Percentiles rank a stretch among this genome's conserved stretches.
Evolutionary conservation across 2,888 invertebrate species (phyloP).

Genomic region (Nematopogon swammerdamellus): DNA sequence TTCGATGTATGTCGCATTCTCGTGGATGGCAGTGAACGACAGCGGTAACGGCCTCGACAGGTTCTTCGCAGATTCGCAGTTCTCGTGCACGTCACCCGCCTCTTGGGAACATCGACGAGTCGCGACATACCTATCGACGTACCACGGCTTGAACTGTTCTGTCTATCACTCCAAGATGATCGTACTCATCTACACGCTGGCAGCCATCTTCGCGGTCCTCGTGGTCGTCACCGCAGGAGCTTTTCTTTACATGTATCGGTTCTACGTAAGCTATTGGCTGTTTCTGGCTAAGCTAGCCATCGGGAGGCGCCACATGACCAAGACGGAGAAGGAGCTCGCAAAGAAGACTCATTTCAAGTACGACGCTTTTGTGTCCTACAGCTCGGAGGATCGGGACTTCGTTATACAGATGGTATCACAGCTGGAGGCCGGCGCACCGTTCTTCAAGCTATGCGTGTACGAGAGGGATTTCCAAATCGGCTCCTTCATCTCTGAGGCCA

Average conservation of each 20-base stretch:
- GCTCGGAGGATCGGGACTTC: slow-evolving; percentile 59
- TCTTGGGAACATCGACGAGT: slow-evolving; percentile 41
- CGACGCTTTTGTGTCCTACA: slow-evolving; percentile 61
- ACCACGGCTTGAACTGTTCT: slow-evolving; percentile 32
- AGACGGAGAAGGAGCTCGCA: slow-evolving; percentile 14
- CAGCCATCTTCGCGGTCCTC: slow-evolving; percentile 31
- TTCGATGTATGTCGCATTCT: slow-evolving; percentile 36
- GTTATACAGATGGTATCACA: slow-evolving; percentile 58
- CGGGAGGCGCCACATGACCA: slow-evolving; percentile 28
- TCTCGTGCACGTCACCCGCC: slow-evolving; percentile 42
- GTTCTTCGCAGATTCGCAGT: slow-evolving; percentile 30
- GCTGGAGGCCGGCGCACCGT: slow-evolving; percentile 57
- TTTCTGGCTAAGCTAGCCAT: slow-evolving; percentile 53
- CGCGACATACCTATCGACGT: slow-evolving; percentile 35
- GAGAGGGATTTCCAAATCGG: slow-evolving; percentile 67
- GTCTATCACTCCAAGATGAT: slow-evolving; percentile 35
- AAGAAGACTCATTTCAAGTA: slow-evolving; percentile 37
- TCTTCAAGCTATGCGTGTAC: slow-evolving; percentile 63
- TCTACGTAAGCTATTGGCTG: slow-evolving; percentile 53
- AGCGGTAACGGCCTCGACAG: slow-evolving; percentile 22
- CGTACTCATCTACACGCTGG: slow-evolving; percentile 38
- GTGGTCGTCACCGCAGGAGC: slow-evolving; percentile 23
- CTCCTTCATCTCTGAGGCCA: slow-evolving; percentile 61
- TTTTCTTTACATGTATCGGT: slow-evolving; percentile 37
- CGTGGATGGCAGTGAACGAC: slow-evolving; percentile 38